Evolutionary conservation across 2,113 vertebrate species (phyloP).

Genomic region (Clarias batrachus): DNA sequence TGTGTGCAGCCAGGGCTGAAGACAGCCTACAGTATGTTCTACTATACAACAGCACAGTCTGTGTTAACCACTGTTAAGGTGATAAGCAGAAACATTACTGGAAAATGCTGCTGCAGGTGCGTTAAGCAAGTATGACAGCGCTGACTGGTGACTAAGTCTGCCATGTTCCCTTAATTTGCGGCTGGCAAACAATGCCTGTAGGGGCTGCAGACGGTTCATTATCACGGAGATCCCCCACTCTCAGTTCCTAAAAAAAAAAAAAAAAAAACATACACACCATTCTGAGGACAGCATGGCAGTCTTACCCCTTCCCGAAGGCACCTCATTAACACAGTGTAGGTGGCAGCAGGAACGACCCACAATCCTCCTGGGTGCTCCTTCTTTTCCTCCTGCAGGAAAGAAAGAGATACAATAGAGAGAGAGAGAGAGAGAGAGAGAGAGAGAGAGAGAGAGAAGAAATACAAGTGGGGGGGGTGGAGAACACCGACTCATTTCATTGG

Average conservation of each 20-base stretch:
- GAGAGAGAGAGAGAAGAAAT: conserved; percentile 8
- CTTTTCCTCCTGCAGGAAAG: conserved; percentile 83
- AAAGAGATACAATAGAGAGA: conserved; percentile 45
- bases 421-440: conserved; percentile 27
- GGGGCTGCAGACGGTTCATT: conserved; percentile 78
- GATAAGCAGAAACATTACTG: conserved; percentile 44
- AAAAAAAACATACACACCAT: conserved; percentile 61
- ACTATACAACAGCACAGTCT: conserved; percentile 29
- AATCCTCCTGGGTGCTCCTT: conserved; percentile 81
- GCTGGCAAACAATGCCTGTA: conserved; percentile 80
- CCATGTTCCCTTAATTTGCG: conserved; percentile 82
- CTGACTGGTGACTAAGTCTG: conserved; percentile 61
- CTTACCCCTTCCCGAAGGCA: conserved; percentile 99
- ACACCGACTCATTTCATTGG: conserved; percentile 38
- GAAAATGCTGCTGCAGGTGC: conserved; percentile 48
- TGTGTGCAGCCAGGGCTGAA: conserved; percentile 34
- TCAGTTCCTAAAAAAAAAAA: conserved; percentile 46
- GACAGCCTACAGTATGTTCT: conserved; percentile 18
- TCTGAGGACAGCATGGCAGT: conserved; percentile 70
- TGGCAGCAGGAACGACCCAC: conserved; percentile 84
- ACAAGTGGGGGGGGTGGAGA: neutral
- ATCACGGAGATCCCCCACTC: conserved; percentile 72
- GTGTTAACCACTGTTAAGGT: conserved; percentile 52
- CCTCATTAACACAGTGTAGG: conserved; percentile 95
- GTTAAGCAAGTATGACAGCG: conserved; percentile 65